Evolutionary conservation across 2,797 vertebrate species (phyloP).

Genomic region (Thunnus albacares): DNA sequence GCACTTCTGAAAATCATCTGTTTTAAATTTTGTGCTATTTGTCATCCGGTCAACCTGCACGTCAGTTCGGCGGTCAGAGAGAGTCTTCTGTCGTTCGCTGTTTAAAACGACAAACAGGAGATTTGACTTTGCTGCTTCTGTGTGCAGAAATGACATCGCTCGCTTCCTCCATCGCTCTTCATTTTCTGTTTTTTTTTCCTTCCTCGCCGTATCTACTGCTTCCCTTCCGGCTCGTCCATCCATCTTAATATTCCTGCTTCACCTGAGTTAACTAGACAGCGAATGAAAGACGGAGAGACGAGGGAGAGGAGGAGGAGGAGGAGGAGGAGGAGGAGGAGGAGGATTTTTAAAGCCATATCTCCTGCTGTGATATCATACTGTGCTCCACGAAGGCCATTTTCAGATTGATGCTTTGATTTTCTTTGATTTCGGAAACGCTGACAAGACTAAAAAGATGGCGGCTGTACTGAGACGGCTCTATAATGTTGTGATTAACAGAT

Average conservation of each 20-base stretch:
- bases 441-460: no score
- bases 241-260: conserved; percentile 44
- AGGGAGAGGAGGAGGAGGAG: background rate
- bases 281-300: background rate
- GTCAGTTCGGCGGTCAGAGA: no score
- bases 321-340: no score
- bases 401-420: no score
- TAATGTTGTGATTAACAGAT: no score
- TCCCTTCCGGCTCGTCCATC: conserved; percentile 29
- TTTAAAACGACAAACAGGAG: no score
- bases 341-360: background rate
- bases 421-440: no score
- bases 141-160: conserved; percentile 7
- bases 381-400: no score
- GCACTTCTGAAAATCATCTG: background rate
- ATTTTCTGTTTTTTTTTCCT: background rate
- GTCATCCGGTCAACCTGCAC: background rate
- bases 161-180: conserved; percentile 39
- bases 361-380: background rate
- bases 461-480: no score
- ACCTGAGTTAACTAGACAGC: conserved; percentile 22
- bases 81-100: no score
- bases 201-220: conserved; percentile 7
- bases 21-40: background rate
- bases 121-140: background rate